phyloP scores from a whole-genome alignment of 1,140 invertebrate genomes.

The Sipha flava region DNA sequence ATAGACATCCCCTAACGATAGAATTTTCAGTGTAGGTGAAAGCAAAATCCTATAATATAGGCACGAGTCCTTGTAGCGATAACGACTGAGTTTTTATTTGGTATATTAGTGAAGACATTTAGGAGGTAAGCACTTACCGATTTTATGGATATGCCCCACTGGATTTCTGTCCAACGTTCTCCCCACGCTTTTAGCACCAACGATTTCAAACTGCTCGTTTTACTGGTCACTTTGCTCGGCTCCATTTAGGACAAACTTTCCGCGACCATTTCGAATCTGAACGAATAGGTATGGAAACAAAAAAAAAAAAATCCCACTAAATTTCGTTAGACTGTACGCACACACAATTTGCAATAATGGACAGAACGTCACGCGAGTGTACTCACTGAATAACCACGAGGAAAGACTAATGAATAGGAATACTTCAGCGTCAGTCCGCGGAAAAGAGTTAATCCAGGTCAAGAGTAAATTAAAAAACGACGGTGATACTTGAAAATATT shows the following conservation, averaged over 20 bases:
- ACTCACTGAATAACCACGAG: no score
- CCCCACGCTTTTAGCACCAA: constrained; percentile 81
- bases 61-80: neutral
- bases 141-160: constrained; percentile 93
- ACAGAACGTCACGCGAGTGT: no score
- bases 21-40: neutral
- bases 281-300: no score
- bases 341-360: no score
- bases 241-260: constrained; percentile 37
- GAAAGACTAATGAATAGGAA: no score
- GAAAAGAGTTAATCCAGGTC: no score
- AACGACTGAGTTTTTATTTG: neutral
- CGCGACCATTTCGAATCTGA: neutral
- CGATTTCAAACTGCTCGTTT: constrained; percentile 75
- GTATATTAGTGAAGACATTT: neutral
- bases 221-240: constrained; percentile 63
- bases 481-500: no score
- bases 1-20: no score
- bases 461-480: no score
- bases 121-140: constrained; percentile 50
- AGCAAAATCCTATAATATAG: neutral
- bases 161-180: constrained; percentile 86
- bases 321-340: neutral
- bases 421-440: no score
- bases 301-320: neutral